Conservation (phyloP, 30 jellyfish, hydroid and myxozoan species). For the Hydractinia echinata region DNA sequence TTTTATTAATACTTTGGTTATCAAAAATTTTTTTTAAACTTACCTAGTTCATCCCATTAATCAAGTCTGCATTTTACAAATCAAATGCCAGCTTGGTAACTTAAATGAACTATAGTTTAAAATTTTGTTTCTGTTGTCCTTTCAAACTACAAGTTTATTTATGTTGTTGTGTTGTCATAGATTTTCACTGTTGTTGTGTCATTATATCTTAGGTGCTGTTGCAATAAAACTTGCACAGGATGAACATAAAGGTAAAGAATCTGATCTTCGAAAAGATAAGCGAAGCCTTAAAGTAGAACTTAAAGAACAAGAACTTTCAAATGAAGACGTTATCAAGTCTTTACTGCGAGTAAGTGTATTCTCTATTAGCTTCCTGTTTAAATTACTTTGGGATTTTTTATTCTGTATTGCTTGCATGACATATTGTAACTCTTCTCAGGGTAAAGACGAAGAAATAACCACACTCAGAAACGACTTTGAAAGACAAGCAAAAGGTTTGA, state of each 20-base stretch:
- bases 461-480: constrained; percentile 79
- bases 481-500: constrained; percentile 85
- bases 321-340: constrained; percentile 85
- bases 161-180: neutral
- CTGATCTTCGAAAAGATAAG: constrained; percentile 66
- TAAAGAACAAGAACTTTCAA: constrained; percentile 93
- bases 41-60: too few species aligned
- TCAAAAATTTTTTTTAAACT: too few species aligned
- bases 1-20: too few species aligned
- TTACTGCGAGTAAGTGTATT: constrained; percentile 62
- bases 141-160: neutral
- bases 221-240: constrained; percentile 90
- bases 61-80: too few species aligned
- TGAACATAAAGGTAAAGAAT: constrained; percentile 68
- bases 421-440: constrained; percentile 27
- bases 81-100: neutral
- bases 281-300: constrained; percentile 80
- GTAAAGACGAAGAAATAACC: constrained; percentile 88
- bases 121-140: neutral
- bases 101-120: neutral
- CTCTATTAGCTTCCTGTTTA: too few species aligned
- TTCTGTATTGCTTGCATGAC: neutral
- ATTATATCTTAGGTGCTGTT: constrained; percentile 56
- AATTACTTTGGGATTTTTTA: too few species aligned
- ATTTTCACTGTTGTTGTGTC: neutral